A percentile compares a stretch with the other conserved stretches of the same genome.
These are phyloP conservation scores for Bellardia pandia DNA, from an alignment of 2,888 invertebrate genomes.

Conservation along the genomic window DNA sequence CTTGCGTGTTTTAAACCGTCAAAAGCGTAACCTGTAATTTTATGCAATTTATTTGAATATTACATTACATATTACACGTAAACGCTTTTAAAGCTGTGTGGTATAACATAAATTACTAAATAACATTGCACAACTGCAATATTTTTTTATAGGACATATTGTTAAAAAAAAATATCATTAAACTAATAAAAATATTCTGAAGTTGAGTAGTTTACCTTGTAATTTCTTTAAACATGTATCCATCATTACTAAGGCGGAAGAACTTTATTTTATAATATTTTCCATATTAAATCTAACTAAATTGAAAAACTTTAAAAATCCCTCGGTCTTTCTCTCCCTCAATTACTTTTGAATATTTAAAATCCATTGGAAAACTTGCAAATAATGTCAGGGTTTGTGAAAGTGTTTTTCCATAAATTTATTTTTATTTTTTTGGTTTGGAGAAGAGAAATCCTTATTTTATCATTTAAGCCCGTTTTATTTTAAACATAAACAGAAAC, in stretches of 20 bases:
- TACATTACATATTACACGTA: too few relatives aligned
- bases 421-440: background rate
- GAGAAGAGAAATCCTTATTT: constrained; percentile 39
- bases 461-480: constrained; percentile 61
- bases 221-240: background rate
- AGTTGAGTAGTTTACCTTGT: background rate
- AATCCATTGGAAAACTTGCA: constrained; percentile 57
- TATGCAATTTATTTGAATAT: constrained; percentile 70
- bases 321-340: background rate
- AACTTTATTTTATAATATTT: constrained; percentile 33
- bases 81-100: background rate
- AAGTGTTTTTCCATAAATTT: constrained; percentile 49
- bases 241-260: background rate
- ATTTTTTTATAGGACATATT: background rate
- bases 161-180: constrained; percentile 6
- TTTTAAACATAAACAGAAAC: constrained; percentile 41
- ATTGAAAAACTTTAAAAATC: constrained; percentile 70
- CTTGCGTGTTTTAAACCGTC: constrained; percentile 74
- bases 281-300: constrained; percentile 60
- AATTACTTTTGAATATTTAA: constrained; percentile 47
- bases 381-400: constrained; percentile 50
- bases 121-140: background rate
- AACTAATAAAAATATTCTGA: constrained; percentile 1
- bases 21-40: constrained; percentile 73
- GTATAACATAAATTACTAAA: background rate